phyloP scores from a whole-genome alignment of 2,113 vertebrate species.

The Nanorana parkeri region DNA sequence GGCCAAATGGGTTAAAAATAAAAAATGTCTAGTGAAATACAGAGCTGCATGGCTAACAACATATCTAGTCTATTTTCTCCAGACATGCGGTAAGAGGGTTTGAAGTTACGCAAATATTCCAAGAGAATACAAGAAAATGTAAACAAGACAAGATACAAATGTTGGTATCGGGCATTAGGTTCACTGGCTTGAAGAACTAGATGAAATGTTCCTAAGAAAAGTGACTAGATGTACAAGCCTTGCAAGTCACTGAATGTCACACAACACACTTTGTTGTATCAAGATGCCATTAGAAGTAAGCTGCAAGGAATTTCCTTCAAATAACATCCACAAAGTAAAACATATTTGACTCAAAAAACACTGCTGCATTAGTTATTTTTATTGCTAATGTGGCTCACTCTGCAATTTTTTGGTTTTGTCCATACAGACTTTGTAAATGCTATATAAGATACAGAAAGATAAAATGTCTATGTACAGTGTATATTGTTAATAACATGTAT shows the following conservation, averaged over 20 bases:
- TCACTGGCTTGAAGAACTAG: background rate
- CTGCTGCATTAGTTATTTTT: no score
- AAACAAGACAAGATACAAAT: background rate
- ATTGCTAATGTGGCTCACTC: background rate
- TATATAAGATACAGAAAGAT: background rate
- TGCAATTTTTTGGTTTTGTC: background rate
- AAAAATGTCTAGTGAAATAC: no score
- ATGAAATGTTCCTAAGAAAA: no score
- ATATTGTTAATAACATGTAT: no score
- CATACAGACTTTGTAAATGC: conserved; percentile 9
- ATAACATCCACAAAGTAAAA: background rate
- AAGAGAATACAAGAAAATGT: background rate
- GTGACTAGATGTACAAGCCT: background rate
- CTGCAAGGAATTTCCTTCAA: no score
- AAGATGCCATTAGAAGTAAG: background rate
- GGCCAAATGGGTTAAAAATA: no score
- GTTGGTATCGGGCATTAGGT: background rate
- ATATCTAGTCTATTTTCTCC: no score
- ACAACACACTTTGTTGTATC: background rate
- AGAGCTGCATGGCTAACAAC: no score
- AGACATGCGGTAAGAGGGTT: background rate
- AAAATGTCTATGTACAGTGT: background rate
- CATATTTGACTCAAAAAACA: background rate
- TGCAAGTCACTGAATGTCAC: background rate
- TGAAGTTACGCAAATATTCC: background rate